Percentiles rank a stretch among this genome's conserved stretches.
Evolutionary conservation across 2,888 invertebrate species (phyloP).

Genomic region (Lochmaea capreae): DNA sequence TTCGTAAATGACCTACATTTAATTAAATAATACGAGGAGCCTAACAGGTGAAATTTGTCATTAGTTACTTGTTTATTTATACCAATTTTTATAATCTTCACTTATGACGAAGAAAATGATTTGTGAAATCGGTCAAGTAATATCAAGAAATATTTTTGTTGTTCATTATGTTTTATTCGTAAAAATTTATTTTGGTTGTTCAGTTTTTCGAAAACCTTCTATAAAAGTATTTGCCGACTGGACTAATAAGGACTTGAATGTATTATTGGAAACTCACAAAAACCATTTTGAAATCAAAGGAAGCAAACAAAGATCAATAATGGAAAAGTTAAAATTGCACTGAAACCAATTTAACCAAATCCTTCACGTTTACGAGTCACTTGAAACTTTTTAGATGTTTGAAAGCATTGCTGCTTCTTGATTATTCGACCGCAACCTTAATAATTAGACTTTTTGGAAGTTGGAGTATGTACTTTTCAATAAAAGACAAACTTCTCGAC

Average conservation of each 20-base stretch:
- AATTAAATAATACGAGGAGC: too few species aligned
- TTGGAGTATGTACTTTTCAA: conserved; percentile 28
- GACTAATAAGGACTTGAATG: neutral
- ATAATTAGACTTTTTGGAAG: conserved; percentile 57
- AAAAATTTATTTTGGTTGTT: neutral
- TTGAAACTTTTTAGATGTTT: conserved; percentile 60
- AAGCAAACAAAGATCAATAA: conserved; percentile 49
- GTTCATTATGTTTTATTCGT: too few species aligned
- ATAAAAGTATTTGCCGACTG: neutral
- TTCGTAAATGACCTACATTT: too few species aligned
- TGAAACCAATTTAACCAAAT: conserved; percentile 58
- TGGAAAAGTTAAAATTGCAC: conserved; percentile 60
- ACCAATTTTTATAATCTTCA: too few species aligned
- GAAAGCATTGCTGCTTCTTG: conserved; percentile 55
- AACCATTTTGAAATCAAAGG: conserved; percentile 16
- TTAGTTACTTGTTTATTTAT: too few species aligned
- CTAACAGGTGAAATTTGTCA: too few species aligned
- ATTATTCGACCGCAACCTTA: conserved; percentile 57
- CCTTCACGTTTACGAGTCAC: conserved; percentile 55
- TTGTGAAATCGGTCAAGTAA: too few species aligned
- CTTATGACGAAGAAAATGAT: too few species aligned
- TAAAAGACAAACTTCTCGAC: conserved; percentile 11
- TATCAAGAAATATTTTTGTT: too few species aligned
- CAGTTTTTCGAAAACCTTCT: neutral
- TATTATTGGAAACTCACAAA: conserved; percentile 9